These are phyloP conservation scores for Sinocyclocheilus rhinocerous DNA, from an alignment of 2,113 vertebrate genomes.

Conservation along the genomic window DNA sequence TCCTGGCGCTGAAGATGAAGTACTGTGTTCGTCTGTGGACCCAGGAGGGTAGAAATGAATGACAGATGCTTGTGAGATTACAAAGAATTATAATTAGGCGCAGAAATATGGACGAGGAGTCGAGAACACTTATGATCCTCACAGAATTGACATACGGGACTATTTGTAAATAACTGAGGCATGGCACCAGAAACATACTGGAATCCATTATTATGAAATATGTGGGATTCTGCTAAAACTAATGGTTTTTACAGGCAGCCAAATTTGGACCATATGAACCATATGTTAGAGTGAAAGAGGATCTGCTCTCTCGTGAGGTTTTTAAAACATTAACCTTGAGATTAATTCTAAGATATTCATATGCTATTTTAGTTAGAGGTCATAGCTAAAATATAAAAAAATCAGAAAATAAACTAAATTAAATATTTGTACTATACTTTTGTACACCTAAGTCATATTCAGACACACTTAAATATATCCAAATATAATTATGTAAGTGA, in stretches of 20 bases:
- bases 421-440: background rate
- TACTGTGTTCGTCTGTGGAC: conserved; percentile 30
- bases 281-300: conserved; percentile 34
- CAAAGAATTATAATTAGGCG: conserved; percentile 48
- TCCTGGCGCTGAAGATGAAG: conserved; percentile 32
- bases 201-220: conserved; percentile 52
- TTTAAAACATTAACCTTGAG: conserved; percentile 36
- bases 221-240: conserved; percentile 56
- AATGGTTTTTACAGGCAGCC: conserved; percentile 52
- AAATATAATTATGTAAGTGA: background rate
- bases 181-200: conserved; percentile 58
- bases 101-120: conserved; percentile 52
- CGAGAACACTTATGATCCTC: conserved; percentile 59
- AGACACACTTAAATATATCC: background rate
- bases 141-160: conserved; percentile 63
- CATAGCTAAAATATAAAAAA: background rate
- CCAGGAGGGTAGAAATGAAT: conserved; percentile 38
- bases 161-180: conserved; percentile 61
- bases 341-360: conserved; percentile 4
- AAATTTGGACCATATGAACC: conserved; percentile 50
- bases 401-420: background rate
- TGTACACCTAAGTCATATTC: background rate
- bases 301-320: conserved; percentile 7
- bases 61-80: conserved; percentile 50
- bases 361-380: background rate